Evolutionary conservation across 1,140 invertebrate species (phyloP), one percentile per base, ranked within the genome.

Genomic region (Hirudo medicinalis): DNA sequence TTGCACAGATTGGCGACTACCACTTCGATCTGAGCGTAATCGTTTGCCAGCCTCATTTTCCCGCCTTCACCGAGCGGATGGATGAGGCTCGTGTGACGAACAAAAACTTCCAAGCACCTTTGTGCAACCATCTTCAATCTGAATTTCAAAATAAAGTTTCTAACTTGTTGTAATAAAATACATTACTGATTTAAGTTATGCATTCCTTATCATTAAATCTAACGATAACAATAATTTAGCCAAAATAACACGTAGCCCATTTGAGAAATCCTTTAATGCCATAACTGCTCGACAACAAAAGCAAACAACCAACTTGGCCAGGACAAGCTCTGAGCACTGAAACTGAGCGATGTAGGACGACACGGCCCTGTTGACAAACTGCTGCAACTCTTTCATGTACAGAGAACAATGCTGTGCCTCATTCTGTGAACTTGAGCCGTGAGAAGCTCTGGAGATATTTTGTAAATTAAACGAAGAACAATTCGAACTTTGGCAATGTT

Each of bases 331-430:
- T 75, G 86, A 85, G 79, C 89, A 89, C 73, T 88, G 85, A 76
- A 89, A 92, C 55, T 86, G 84, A n/a, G 84, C 79, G 27, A 92
- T 83, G 79, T 92, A 92, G 71, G 88, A 87, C 32, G 84, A 84
- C 70, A 87, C 86, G 20, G 87, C 89, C 74, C 93, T 85, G 17
- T 85, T 82, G 71, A 96, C 87, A 82, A 97, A 96, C 72, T 89
- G 87, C 79, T 92, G 90, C 9, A 97, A 81, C 80, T 97, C 94
- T 77, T 89, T 88, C 89, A 97, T 93, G 78, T 96, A 97, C 66
- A 92, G 87, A 9, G 92, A 95, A 74, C 86, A 87, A 25, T 71
- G 71, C 15, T 78, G 78, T 13, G 77, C 72, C 1, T 49, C 43
- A 1, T 1, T 49, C 43, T 49, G 43, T 11, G 15, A 49, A 49